Evolutionary conservation across 2,888 invertebrate species (phyloP), one percentile per base, ranked within the genome.

Genomic region (Heliconius sara): DNA sequence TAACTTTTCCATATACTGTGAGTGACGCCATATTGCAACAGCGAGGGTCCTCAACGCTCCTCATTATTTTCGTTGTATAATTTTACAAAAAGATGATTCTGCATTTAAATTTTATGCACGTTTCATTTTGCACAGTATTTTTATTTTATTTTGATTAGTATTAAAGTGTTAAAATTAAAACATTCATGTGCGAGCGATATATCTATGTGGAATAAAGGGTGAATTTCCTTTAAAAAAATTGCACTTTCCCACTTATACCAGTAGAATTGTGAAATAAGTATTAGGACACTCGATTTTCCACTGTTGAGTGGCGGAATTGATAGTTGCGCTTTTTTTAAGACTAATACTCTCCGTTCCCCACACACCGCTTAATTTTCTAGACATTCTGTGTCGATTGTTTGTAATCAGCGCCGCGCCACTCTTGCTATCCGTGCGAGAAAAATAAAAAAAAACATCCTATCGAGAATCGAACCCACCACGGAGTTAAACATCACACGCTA

Each of bases 11-110:
- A 3, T 70, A 30, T 70, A 63, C 79, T 79, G 27, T 43, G 75
- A 60, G 16, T 30, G 75, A 66, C 81, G 81, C 81, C 81, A 81
- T 81, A 81, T 81, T 81, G 81, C 81, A 81, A 80, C 81, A 81
- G 78, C 76, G 81, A 81, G 80, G 80, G 78, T 76, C 63, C 81
- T 81, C 80, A 67, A 70, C 80, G 80, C 72, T 78, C 68, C 81
- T 81, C 81, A 81, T 81, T 81, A 81, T 81, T 81, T 81, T 80
- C 81, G 78, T 76, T 76, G 81, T 81, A 81, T 81, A 81, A 81
- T 81, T 81, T 81, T 63, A 78, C 81, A 78, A 81, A 81, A 80
- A 77, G 81, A 76, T 73, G 73, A 68, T 76, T 78, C 76, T 73
- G 70, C 76, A 80, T 81, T 79, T 74, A 77, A 79, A 81, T 77